phyloP scores from a whole-genome alignment of 1,140 invertebrate genomes.

The Leptopilina boulardi region DNA sequence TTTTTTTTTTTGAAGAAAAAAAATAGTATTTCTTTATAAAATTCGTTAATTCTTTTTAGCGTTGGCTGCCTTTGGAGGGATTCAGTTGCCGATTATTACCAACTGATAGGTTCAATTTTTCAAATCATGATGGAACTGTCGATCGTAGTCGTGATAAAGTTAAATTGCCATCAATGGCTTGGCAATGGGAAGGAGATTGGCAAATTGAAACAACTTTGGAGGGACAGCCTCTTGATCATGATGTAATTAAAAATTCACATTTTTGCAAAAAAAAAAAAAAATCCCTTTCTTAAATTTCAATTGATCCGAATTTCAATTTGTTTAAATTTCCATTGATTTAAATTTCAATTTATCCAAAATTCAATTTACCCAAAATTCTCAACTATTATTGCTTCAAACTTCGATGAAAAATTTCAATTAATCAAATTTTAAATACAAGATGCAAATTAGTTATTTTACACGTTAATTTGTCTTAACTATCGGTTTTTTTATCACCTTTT shows the following conservation, averaged over 20 bases:
- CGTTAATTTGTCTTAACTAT: too few species aligned
- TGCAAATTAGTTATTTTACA: constrained; percentile 32
- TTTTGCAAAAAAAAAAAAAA: background rate
- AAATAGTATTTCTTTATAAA: too few species aligned
- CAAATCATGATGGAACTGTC: constrained; percentile 87
- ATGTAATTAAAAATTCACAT: constrained; percentile 76
- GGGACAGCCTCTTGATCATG: constrained; percentile 90
- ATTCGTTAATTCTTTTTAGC: constrained; percentile 74
- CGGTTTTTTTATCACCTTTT: too few species aligned
- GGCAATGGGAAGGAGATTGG: constrained; percentile 97
- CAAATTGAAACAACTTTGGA: constrained; percentile 90
- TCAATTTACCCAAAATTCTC: too few species aligned
- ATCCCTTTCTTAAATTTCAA: too few species aligned
- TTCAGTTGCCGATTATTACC: constrained; percentile 89
- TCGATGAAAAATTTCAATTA: too few species aligned
- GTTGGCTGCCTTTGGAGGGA: constrained; percentile 93
- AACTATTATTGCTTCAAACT: too few species aligned
- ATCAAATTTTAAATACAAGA: too few species aligned
- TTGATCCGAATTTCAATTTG: too few species aligned
- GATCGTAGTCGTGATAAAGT: constrained; percentile 88
- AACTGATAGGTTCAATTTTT: constrained; percentile 91
- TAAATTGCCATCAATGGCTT: constrained; percentile 90
- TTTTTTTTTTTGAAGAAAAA: too few species aligned
- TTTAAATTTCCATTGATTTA: too few species aligned
- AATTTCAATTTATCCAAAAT: too few species aligned